Evolutionary conservation across 92 coral and sea anemone genomes (phyloP), one percentile per base, ranked within the genome.

Genomic region (Anthopleura xanthogrammica): DNA sequence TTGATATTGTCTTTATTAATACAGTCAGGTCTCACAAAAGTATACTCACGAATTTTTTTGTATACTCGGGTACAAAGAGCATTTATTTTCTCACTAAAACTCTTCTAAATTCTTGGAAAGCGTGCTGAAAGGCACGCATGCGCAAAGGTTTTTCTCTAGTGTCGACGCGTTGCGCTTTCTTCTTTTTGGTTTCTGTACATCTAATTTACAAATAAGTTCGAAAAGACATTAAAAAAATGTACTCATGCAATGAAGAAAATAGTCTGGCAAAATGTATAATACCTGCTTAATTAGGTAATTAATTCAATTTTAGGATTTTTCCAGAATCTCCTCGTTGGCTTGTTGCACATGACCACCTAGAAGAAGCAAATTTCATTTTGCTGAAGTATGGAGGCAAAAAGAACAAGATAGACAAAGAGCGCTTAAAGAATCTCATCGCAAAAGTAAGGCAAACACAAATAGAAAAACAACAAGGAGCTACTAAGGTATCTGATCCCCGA

Each of bases 291-390:
- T n/a, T n/a, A n/a, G n/a, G 50, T 46, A 46, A 41, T 20, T 62
- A 62, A 8, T 62, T 62, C 0, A 6, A 20, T 55, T 57, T 17
- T 29, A 90, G 92, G 42, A 72, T 85, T 16, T 79, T 91, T 66
- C 95, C 95, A 2, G 95, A 91, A 83, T 91, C 95, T 62, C 80
- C 91, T 57, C 88, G 95, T 42, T 91, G 95, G 95, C 83, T 91
- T 50, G 83, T 91, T 41, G 70, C 90, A 70, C 90, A 89, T 7
- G 84, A 87, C 16, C 85, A 85, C 5, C 81, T 91, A 16, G 88
- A 91, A 7, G 88, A 82, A 41, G 90, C 95, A 24, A 89, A 79
- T 70, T 79, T 17, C 12, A 72, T 83, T 78, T 82, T 91, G 48
- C 76, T 83, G 86, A 91, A 80, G 50, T 89, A 65, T 74, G 90